These are phyloP conservation scores for Varanus salvator DNA, from an alignment of 2,113 vertebrate genomes.

Conservation along the genomic window DNA sequence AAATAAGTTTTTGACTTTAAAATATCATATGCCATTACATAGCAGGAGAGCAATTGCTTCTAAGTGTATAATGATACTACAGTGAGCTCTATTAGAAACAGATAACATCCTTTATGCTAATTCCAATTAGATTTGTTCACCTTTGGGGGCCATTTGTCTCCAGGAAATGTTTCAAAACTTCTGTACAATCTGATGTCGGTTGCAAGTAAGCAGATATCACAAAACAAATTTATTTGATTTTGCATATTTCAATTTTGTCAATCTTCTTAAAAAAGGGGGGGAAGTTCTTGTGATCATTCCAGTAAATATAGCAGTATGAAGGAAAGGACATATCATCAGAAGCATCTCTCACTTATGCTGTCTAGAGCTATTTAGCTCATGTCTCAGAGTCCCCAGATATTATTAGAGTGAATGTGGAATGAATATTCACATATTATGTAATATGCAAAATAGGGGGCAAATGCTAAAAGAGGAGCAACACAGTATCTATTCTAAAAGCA, in stretches of 20 bases:
- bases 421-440: slow-evolving; percentile 26
- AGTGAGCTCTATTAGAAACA: slow-evolving; percentile 54
- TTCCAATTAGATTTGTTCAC: slow-evolving; percentile 62
- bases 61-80: slow-evolving; percentile 59
- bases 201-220: slow-evolving; percentile 15
- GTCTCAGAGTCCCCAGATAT: slow-evolving; percentile 15
- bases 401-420: slow-evolving; percentile 28
- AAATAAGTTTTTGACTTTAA: slow-evolving; percentile 59
- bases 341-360: not conserved
- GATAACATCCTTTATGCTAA: slow-evolving; percentile 63
- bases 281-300: slow-evolving; percentile 34
- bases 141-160: slow-evolving; percentile 54
- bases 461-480: not conserved
- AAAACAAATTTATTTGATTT: slow-evolving; percentile 32
- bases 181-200: slow-evolving; percentile 33
- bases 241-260: slow-evolving; percentile 28
- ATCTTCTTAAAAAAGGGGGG: not conserved
- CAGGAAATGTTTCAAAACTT: slow-evolving; percentile 41
- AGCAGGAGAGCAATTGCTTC: slow-evolving; percentile 41
- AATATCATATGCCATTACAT: slow-evolving; percentile 55
- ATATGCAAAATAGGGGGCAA: slow-evolving; percentile 1
- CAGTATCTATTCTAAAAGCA: not conserved
- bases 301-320: slow-evolving; percentile 8
- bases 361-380: not conserved
- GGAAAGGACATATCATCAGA: slow-evolving; percentile 30